phyloP scores from a whole-genome alignment of 2,113 vertebrate species.

The Merops nubicus region DNA sequence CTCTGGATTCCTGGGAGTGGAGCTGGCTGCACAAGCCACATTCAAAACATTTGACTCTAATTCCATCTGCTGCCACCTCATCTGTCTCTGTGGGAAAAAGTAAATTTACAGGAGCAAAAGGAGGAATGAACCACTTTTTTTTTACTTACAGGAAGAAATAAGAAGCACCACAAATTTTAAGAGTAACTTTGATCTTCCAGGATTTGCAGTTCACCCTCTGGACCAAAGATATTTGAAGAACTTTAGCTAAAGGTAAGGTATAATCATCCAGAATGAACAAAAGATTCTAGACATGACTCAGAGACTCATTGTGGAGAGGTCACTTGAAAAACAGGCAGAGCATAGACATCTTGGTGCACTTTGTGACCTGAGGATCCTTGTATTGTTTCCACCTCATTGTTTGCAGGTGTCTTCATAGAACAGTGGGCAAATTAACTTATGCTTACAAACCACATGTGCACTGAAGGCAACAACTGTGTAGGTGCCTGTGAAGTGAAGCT shows the following conservation, averaged over 20 bases:
- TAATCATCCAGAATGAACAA: neutral
- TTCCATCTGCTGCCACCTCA: conserved; percentile 18
- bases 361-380: neutral
- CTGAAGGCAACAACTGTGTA: neutral
- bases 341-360: accelerated
- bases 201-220: neutral
- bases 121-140: neutral
- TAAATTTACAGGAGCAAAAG: neutral
- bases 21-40: neutral
- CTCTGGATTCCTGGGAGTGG: neutral
- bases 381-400: neutral
- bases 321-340: neutral
- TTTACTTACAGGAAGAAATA: neutral
- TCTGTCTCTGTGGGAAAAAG: conserved; percentile 4
- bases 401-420: neutral
- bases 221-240: neutral
- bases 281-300: neutral
- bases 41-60: neutral
- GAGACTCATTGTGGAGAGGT: neutral
- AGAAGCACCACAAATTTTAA: neutral
- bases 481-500: neutral
- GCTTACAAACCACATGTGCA: neutral
- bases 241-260: neutral
- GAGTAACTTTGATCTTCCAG: neutral
- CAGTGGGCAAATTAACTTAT: neutral